These are phyloP conservation scores for Pyrrhia umbra DNA, from an alignment of 2,888 invertebrate species.

Conservation along the genomic window DNA sequence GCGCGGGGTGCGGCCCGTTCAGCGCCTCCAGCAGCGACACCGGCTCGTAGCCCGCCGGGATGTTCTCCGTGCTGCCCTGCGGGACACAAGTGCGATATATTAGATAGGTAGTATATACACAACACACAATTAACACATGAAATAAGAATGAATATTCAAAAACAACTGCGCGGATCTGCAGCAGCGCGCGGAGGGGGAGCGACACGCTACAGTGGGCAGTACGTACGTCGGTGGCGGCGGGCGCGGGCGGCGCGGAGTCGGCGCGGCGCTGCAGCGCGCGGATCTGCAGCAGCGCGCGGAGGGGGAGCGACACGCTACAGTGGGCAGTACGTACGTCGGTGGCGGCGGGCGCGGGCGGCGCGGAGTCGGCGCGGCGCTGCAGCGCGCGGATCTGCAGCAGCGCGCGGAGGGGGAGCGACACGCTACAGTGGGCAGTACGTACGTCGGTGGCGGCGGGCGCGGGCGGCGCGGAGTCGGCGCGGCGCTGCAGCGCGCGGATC, in stretches of 20 bases:
- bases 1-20: constrained; percentile 95
- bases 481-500: constrained; percentile 96
- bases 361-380: constrained; percentile 90
- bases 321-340: too few species aligned
- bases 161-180: constrained; percentile 99
- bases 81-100: too few species aligned
- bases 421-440: too few species aligned
- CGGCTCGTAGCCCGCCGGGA: constrained; percentile 98
- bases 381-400: constrained; percentile 98
- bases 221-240: too few species aligned
- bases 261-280: constrained; percentile 94
- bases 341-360: constrained; percentile 68
- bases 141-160: too few species aligned
- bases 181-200: constrained; percentile 98
- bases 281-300: constrained; percentile 98
- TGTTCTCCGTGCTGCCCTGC: constrained; percentile 94
- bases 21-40: constrained; percentile 98
- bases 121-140: too few species aligned
- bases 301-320: too few species aligned
- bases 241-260: constrained; percentile 79
- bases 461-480: constrained; percentile 83
- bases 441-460: constrained; percentile 49
- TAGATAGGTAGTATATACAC: too few species aligned
- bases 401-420: constrained; percentile 99
- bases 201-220: too few species aligned